phyloP scores from a whole-genome alignment of 2,113 vertebrate species.

The Myanophis thanlyinensis region DNA sequence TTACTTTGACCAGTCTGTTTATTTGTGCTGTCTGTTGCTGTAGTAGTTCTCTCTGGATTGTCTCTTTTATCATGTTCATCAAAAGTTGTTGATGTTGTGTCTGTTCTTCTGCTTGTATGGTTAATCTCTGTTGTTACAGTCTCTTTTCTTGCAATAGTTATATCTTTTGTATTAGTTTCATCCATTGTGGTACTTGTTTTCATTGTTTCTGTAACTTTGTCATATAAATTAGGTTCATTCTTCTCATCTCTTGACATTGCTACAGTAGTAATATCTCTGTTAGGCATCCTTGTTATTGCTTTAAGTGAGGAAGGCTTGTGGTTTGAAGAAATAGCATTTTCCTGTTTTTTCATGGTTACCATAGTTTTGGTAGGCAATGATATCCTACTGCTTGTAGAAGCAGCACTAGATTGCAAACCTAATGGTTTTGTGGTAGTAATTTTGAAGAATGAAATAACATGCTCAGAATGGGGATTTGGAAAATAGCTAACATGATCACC shows the following conservation, averaged over 20 bases:
- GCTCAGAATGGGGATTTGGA: constrained; percentile 21
- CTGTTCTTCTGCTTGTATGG: neutral
- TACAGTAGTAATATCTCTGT: neutral
- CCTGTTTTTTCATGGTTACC: constrained; percentile 24
- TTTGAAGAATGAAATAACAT: constrained; percentile 26
- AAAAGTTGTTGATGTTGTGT: neutral
- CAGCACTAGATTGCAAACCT: neutral
- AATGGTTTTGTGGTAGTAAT: constrained; percentile 33
- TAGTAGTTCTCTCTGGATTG: neutral
- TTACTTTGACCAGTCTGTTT: neutral
- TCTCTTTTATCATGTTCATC: neutral
- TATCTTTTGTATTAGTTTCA: neutral
- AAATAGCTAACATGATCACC: neutral
- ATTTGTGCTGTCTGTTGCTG: neutral
- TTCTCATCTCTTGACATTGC: neutral
- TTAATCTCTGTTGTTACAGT: neutral
- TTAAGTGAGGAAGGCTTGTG: neutral
- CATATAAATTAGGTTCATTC: neutral
- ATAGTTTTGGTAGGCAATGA: neutral
- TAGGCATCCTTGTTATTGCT: neutral
- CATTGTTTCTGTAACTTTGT: neutral
- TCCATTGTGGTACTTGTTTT: neutral
- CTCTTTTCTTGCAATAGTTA: neutral
- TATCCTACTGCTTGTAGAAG: constrained; percentile 23
- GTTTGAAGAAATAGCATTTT: neutral